Evolutionary conservation across 2,113 vertebrate genomes (phyloP), one percentile per base, ranked within the genome.

Genomic region (Formicarius rufipectus): DNA sequence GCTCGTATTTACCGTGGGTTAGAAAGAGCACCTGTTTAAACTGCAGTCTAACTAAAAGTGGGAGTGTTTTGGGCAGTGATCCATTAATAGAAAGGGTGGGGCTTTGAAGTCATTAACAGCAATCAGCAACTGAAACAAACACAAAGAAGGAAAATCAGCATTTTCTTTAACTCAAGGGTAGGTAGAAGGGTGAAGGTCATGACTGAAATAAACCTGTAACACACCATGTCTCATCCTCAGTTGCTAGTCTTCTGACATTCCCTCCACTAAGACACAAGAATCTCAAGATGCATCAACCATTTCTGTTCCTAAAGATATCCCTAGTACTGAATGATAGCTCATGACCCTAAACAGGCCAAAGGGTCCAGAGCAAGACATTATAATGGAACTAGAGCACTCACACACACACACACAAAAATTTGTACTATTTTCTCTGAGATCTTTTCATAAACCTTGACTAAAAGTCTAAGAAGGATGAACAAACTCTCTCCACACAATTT

Each of bases 11-110:
- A 75, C 83, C 5, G 15, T 92, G 62, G 55, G 47, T 84, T 95
- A 87, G 78, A 95, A 92, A 82, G 75, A 87, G 55, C 96, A 97
- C 93, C 95, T 97, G 96, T 95, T 95, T 87, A 96, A 97, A 96
- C 93, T 15, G 91, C 69, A 80, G 81, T 73, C 86, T 92, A 86
- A 91, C 63, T 60, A 92, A 73, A 45, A 92, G 86, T 40, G 84
- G 78, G 62, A 64, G 74, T 79, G 84, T 81, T 93, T 92, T 95
- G 86, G 91, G 95, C 91, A 96, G 85, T 97, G 91, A 95, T 69
- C 95, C 69, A 17, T 95, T 95, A 95, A 97, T 39, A 88, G 77
- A 90, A 91, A 87, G 81, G 93, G 90, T 94, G 83, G 80, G 67
- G 86, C 67, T 93, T 90, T 79, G 39, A 75, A 83, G 87, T 85